These are phyloP conservation scores for Eulithis prunata DNA, from an alignment of 2,888 invertebrate genomes.

Conservation along the genomic window DNA sequence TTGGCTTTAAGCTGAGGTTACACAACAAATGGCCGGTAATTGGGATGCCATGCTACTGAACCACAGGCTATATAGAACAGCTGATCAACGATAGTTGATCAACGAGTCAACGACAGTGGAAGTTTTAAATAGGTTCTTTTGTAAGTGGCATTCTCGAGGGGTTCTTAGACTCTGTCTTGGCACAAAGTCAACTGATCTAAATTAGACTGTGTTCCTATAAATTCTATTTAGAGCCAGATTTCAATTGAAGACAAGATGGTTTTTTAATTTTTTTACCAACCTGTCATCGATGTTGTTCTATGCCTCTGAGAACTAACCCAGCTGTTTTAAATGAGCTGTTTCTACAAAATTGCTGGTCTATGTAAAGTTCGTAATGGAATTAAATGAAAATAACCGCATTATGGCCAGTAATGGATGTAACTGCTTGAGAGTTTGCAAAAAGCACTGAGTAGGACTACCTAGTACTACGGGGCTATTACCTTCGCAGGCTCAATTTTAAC, in stretches of 20 bases:
- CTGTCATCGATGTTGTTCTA: not conserved
- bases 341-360: slow-evolving; percentile 44
- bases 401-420: slow-evolving; percentile 28
- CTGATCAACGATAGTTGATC: slow-evolving; percentile 1
- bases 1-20: slow-evolving; percentile 56
- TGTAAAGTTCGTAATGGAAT: slow-evolving; percentile 43
- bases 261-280: too few species aligned
- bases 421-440: slow-evolving; percentile 26
- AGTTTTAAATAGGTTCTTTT: not conserved
- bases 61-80: slow-evolving; percentile 8
- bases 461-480: slow-evolving; percentile 11
- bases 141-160: not conserved
- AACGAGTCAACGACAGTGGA: too few species aligned
- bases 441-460: slow-evolving; percentile 5
- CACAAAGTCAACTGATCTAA: too few species aligned
- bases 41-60: slow-evolving; percentile 45
- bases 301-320: not conserved
- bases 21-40: slow-evolving; percentile 54
- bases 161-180: too few species aligned
- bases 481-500: slow-evolving; percentile 1
- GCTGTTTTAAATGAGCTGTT: slow-evolving; percentile 27
- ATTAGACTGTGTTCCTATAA: too few species aligned
- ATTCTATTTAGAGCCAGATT: too few species aligned
- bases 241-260: too few species aligned
- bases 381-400: slow-evolving; percentile 43